Conservation (phyloP, 1,140 invertebrate species). For the Bacillus rossius region DNA sequence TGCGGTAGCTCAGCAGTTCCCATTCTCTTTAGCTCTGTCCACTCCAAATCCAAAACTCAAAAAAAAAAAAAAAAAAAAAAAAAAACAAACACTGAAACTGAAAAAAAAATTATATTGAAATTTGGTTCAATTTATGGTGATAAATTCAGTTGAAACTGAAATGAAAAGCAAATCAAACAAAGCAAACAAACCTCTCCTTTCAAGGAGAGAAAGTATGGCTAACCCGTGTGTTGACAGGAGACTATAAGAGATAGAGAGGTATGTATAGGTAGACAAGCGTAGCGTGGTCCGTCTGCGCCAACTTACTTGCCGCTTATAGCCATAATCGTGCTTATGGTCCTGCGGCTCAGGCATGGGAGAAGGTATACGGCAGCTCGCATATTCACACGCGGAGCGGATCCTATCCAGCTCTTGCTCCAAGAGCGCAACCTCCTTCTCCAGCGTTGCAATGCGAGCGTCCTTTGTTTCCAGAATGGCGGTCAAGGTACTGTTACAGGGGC, state of each 20-base stretch:
- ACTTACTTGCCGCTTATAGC: slow-evolving; percentile 77
- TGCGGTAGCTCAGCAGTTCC: too few relatives aligned
- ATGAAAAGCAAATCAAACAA: too few relatives aligned
- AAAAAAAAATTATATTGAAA: neutral
- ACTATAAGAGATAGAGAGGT: neutral
- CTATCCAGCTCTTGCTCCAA: slow-evolving; percentile 62
- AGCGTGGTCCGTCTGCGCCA: slow-evolving; percentile 2
- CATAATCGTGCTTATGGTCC: slow-evolving; percentile 48
- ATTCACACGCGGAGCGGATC: slow-evolving; percentile 48
- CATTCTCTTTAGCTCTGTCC: too few relatives aligned
- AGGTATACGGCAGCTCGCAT: slow-evolving; percentile 36
- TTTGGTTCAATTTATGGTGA: neutral
- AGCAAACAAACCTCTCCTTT: too few relatives aligned
- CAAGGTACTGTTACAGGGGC: slow-evolving; percentile 25
- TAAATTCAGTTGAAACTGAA: neutral
- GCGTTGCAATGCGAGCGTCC: slow-evolving; percentile 74
- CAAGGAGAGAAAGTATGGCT: too few relatives aligned
- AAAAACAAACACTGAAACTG: neutral
- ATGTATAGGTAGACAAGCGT: neutral
- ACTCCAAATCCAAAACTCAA: too few relatives aligned
- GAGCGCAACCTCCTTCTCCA: slow-evolving; percentile 75
- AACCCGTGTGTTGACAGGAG: neutral
- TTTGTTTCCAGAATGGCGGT: slow-evolving; percentile 71
- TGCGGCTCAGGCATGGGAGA: slow-evolving; percentile 32
- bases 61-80: neutral